These are phyloP conservation scores for Mimas tiliae DNA, from an alignment of 2,888 invertebrate species.

Conservation along the genomic window DNA sequence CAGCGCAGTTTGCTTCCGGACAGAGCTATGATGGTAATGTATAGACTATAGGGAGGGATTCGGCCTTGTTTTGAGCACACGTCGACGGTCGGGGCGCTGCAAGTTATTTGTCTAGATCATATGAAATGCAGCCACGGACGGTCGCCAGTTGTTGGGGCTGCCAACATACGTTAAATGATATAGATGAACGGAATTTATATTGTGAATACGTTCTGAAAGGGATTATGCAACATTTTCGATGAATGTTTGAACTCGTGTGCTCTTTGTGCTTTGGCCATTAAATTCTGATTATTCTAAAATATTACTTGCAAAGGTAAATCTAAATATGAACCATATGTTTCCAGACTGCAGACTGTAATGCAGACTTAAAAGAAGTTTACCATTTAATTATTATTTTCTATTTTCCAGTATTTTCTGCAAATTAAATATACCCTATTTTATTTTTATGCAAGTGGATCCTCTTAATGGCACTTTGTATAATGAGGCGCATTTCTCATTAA, in stretches of 20 bases:
- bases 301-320: background rate
- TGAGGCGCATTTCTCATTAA: background rate
- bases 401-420: background rate
- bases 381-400: background rate
- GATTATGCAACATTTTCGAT: too few relatives aligned
- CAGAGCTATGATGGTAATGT: background rate
- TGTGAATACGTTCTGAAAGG: background rate
- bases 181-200: background rate
- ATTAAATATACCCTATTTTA: background rate
- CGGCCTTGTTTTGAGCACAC: conserved; percentile 25
- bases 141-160: conserved; percentile 29
- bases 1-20: conserved; percentile 2
- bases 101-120: conserved; percentile 52
- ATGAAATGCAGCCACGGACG: conserved; percentile 47
- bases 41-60: conserved; percentile 34
- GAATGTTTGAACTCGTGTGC: too few relatives aligned
- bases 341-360: background rate
- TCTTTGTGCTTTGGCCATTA: too few relatives aligned
- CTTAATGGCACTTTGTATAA: conserved; percentile 13
- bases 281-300: background rate
- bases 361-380: background rate
- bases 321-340: background rate
- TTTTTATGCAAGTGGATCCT: conserved; percentile 2
- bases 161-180: conserved; percentile 27
- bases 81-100: conserved; percentile 36